Percentiles rank a stretch among this genome's conserved stretches.
phyloP scores from a whole-genome alignment of 2,113 vertebrate genomes.

The Alligator mississippiensis region DNA sequence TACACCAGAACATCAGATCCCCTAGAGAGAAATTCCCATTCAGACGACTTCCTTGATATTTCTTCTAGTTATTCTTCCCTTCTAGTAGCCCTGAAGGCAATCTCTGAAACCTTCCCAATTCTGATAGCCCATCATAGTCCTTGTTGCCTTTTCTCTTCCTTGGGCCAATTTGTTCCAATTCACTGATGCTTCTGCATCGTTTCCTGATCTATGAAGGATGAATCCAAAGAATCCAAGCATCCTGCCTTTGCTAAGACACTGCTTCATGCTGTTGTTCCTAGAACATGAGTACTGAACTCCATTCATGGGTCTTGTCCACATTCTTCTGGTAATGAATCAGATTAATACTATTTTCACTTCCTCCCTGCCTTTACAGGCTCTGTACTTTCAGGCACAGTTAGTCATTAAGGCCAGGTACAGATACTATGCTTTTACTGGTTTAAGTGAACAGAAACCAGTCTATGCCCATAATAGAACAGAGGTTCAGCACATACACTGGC shows the following conservation, averaged over 20 bases:
- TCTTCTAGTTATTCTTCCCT: not conserved
- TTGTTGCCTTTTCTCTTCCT: no score
- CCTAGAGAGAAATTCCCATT: not conserved
- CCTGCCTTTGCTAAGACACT: not conserved
- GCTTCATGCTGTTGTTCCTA: not conserved
- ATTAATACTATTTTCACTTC: no score
- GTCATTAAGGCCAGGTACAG: no score
- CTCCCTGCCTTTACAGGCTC: no score
- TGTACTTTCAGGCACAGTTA: no score
- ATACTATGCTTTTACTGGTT: no score
- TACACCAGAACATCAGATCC: not conserved
- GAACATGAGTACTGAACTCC: not conserved
- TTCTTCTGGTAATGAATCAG: not conserved
- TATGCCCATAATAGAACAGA: no score
- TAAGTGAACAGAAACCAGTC: no score
- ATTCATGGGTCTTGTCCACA: not conserved
- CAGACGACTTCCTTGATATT: not conserved
- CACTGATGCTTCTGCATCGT: not conserved
- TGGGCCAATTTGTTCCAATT: not conserved
- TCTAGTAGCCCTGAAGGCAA: not conserved
- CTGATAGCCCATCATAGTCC: no score
- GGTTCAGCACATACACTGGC: no score
- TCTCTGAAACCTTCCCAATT: not conserved
- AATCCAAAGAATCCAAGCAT: not conserved
- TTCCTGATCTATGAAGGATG: not conserved